Base-by-base conservation (phyloP, 2,113 vertebrate species). In the Hippoglossus stenolepis region DNA sequence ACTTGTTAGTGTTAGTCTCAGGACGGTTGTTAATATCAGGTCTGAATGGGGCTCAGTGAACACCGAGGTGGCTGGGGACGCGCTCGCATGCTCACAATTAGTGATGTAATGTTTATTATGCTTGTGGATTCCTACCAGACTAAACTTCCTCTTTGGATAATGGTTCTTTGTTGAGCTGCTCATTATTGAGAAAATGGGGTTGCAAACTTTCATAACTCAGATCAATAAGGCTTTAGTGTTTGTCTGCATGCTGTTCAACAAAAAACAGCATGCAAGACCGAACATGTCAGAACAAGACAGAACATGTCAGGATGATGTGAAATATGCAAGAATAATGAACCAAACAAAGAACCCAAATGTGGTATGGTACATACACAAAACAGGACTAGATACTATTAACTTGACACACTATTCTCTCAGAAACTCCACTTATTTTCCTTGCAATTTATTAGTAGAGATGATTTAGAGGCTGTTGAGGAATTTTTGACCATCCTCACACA, bases 91-190 rank as follows among this genome's bases (percentile, higher is more conserved):
- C 73, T 59, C 65, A 43, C 21, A 76, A 40, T 35, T 5, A 57
- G 17, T 62, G 12, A 43, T 60, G 24, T 61, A 4, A 0, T 38
- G 59, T 59, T 20, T 40, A 21, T 40, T 58, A n/a, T 56, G 47
- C 60, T 69, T 53, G 43, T 70, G 47, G 66, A 70, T 35, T 35
- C 35, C 24, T 5, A 28, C 38, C 57, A 67, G 40, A 73, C 51
- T 10, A 45, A 35, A 77, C 74, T 69, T 73, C 69, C 73, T 62
- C 54, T 65, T 53, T 6, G 54, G 67, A 66, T 65, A 70, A 57
- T 12, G 20, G 9, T 20, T 81, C 66, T 65, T 70, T 70, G 73
- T 59, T 54, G 10, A 24, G 66, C 2, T 43, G 61, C 54, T 82
- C 73, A 21, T 71, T 66, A 47, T 62, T 35, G 61, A 21, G 61